A percentile compares a stretch with the other conserved stretches of the same genome.
phyloP scores from a whole-genome alignment of 2,113 vertebrate species.

The Lethenteron camtschaticum region DNA sequence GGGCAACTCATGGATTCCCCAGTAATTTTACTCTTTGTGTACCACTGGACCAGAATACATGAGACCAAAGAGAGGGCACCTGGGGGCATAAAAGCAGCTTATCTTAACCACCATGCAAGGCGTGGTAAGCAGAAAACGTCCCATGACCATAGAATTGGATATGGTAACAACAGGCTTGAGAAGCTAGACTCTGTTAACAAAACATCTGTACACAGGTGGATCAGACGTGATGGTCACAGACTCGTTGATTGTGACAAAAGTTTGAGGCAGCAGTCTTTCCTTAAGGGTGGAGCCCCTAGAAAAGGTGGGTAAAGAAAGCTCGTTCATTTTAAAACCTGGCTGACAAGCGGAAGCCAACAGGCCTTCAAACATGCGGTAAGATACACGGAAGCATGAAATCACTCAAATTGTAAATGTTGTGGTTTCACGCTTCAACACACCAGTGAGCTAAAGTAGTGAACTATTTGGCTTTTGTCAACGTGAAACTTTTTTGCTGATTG shows the following conservation, averaged over 20 bases:
- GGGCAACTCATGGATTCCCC: background rate
- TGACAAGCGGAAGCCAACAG: background rate
- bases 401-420: too few relatives aligned
- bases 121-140: background rate
- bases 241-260: background rate
- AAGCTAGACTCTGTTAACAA: background rate
- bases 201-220: background rate
- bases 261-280: background rate
- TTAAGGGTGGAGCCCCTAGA: background rate
- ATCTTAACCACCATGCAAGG: background rate
- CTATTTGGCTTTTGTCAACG: too few relatives aligned
- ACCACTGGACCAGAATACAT: background rate
- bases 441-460: too few relatives aligned
- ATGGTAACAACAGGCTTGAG: background rate
- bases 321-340: background rate
- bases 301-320: background rate
- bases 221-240: background rate
- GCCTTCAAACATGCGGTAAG: background rate
- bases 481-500: too few relatives aligned
- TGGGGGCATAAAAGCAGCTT: background rate
- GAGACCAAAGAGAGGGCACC: background rate
- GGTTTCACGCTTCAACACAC: too few relatives aligned
- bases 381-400: background rate
- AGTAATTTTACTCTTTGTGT: background rate
- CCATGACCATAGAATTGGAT: background rate